Percentiles rank a stretch among this genome's conserved stretches.
Evolutionary conservation across 1,140 invertebrate species (phyloP).

Genomic region (Ceratitis capitata): DNA sequence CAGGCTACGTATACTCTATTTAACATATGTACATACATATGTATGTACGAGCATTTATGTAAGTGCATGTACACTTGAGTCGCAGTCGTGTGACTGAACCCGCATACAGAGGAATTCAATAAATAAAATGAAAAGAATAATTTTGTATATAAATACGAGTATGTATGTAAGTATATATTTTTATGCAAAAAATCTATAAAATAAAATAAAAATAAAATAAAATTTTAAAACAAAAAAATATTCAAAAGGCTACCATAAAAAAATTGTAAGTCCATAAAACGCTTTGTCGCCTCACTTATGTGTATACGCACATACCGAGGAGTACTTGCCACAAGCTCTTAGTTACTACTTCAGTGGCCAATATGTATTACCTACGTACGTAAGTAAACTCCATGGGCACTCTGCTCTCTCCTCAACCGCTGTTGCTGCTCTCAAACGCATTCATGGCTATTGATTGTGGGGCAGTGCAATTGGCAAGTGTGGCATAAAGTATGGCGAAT

Average conservation of each 20-base stretch:
- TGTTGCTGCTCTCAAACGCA: constrained; percentile 5
- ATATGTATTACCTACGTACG: no score
- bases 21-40: no score
- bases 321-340: constrained; percentile 28
- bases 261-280: not conserved
- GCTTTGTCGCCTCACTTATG: constrained; percentile 22
- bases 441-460: constrained; percentile 20
- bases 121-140: constrained; percentile 11
- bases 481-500: constrained; percentile 8
- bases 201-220: not conserved
- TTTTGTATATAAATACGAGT: not conserved
- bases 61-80: constrained; percentile 12
- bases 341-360: constrained; percentile 16
- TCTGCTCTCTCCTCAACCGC: not conserved
- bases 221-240: not conserved
- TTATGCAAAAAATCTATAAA: not conserved
- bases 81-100: constrained; percentile 33
- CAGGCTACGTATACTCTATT: no score
- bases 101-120: constrained; percentile 8
- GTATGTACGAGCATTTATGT: not conserved
- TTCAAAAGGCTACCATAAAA: not conserved
- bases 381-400: no score
- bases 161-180: not conserved
- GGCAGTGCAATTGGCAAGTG: constrained; percentile 32
- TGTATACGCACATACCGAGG: no score